These are phyloP conservation scores for Drepana arcuata DNA, from an alignment of 1,140 invertebrate species.

Conservation along the genomic window DNA sequence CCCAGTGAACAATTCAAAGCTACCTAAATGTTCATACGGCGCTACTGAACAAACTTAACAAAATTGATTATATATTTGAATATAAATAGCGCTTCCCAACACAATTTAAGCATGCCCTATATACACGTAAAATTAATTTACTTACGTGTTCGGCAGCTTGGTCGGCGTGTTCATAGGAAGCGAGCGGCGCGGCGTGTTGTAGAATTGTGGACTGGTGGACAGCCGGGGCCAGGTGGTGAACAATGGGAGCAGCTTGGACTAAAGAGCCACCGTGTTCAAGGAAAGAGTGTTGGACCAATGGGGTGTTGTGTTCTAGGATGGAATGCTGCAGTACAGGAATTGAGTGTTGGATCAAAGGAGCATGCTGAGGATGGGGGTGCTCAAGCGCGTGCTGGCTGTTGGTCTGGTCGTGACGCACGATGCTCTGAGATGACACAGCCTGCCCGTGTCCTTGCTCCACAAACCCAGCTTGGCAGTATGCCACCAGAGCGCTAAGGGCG, in stretches of 20 bases:
- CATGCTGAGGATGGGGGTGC: constrained; percentile 7
- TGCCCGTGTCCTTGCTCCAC: constrained; percentile 36
- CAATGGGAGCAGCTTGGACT: constrained; percentile 36
- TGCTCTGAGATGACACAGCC: constrained; percentile 57
- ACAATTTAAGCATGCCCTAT: too few species aligned
- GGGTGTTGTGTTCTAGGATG: too few species aligned
- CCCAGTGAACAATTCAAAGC: too few species aligned
- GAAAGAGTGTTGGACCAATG: constrained; percentile 26
- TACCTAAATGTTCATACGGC: too few species aligned
- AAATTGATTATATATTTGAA: too few species aligned
- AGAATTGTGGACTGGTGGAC: constrained; percentile 29
- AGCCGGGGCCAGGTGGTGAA: constrained; percentile 31
- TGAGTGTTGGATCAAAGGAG: constrained; percentile 10
- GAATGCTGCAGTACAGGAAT: constrained; percentile 25
- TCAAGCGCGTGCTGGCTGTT: constrained; percentile 20
- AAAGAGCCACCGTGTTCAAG: constrained; percentile 26
- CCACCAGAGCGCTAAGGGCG: constrained; percentile 35
- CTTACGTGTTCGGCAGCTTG: constrained; percentile 48
- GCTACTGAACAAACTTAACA: too few species aligned
- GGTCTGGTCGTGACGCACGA: constrained; percentile 45
- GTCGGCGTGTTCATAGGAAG: constrained; percentile 26
- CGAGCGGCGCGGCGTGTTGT: constrained; percentile 21
- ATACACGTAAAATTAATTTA: constrained; percentile 10
- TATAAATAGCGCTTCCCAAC: too few species aligned
- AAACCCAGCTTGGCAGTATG: constrained; percentile 35